These are phyloP conservation scores for Vombatus ursinus DNA, from an alignment of 2,113 vertebrate species.

Conservation along the genomic window DNA sequence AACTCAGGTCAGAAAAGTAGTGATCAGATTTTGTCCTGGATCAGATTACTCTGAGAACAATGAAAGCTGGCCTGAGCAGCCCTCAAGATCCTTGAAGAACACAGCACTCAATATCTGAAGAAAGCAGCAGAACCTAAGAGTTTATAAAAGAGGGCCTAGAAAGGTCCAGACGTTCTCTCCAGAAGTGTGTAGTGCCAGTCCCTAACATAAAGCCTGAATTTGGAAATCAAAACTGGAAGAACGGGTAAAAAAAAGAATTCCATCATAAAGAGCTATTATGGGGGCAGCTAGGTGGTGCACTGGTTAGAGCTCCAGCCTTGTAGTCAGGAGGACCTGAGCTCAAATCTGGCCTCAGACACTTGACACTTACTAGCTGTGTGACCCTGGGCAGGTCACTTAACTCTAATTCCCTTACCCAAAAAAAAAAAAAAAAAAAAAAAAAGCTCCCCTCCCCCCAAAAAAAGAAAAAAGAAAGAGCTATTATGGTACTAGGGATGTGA, in stretches of 20 bases:
- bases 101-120: not conserved
- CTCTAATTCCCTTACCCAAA: no score
- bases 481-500: not conserved
- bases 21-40: not conserved
- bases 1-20: not conserved
- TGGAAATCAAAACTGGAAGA: not conserved
- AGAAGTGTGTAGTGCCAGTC: not conserved
- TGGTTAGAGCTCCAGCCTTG: no score
- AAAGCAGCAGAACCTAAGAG: not conserved
- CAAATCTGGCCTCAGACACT: no score
- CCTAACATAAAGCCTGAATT: not conserved
- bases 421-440: not conserved
- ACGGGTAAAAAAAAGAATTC: not conserved
- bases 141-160: not conserved
- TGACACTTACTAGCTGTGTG: no score
- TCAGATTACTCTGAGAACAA: not conserved
- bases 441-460: no score
- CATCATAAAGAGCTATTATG: not conserved
- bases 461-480: not conserved
- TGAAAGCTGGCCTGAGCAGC: not conserved
- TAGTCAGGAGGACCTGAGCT: no score
- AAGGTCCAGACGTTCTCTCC: not conserved
- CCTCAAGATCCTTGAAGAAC: not conserved
- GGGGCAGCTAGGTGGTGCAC: not conserved
- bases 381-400: no score